Conservation (phyloP, 2,113 vertebrate genomes). For the Antechinus flavipes region DNA sequence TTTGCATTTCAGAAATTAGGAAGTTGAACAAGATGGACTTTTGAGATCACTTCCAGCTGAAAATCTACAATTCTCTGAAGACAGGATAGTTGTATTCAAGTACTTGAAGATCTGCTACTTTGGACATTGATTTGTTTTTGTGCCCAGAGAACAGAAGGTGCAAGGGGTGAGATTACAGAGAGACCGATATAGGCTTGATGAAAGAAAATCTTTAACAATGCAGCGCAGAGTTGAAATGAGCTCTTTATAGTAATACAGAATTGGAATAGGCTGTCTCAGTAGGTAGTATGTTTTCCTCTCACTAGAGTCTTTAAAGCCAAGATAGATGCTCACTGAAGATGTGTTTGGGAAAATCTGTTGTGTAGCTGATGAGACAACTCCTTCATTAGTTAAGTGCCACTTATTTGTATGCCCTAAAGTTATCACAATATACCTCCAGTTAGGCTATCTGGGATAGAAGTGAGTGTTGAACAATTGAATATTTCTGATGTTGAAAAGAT, state of each 20-base stretch:
- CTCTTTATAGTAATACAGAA: neutral
- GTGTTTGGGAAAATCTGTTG: neutral
- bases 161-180: neutral
- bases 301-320: neutral
- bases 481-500: neutral
- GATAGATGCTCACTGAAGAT: neutral
- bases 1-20: neutral
- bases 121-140: neutral
- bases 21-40: neutral
- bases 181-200: neutral
- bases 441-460: neutral
- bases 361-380: neutral
- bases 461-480: neutral
- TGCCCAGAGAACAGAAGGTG: neutral
- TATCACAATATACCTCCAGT: neutral
- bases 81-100: neutral
- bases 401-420: neutral
- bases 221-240: neutral
- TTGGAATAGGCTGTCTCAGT: neutral
- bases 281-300: neutral
- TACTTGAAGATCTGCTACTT: neutral
- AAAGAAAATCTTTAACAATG: neutral
- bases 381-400: neutral
- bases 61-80: neutral
- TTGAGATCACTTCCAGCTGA: neutral